These are phyloP conservation scores for Drosophila siamana DNA, from an alignment of 2,888 invertebrate genomes.

Conservation along the genomic window DNA sequence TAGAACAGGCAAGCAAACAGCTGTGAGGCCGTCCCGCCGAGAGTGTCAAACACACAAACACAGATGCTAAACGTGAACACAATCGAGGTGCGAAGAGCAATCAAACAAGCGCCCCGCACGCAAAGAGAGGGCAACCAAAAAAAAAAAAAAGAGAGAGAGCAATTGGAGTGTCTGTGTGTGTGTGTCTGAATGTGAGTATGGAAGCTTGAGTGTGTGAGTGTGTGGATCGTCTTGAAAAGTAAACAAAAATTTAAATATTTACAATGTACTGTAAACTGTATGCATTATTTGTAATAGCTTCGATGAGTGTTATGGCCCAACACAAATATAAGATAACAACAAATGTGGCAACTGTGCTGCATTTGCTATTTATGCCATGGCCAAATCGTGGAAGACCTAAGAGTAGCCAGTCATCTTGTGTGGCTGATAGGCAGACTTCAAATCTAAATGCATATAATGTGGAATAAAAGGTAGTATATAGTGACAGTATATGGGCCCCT, in stretches of 20 bases:
- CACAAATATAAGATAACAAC: conserved; percentile 20
- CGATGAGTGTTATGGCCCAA: conserved; percentile 35
- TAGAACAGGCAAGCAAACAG: conserved; percentile 35
- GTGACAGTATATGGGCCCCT: conserved; percentile 38
- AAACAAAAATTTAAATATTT: conserved; percentile 63
- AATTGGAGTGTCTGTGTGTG: background rate
- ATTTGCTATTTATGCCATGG: conserved; percentile 74
- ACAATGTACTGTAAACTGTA: background rate
- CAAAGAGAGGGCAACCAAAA: background rate
- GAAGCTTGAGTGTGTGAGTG: background rate
- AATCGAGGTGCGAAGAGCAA: conserved; percentile 22
- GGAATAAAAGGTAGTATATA: conserved; percentile 11
- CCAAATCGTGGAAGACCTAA: conserved; percentile 37
- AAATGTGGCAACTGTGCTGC: conserved; percentile 24
- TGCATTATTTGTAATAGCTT: conserved; percentile 31
- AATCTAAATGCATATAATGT: conserved; percentile 6
- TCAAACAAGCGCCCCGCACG: background rate
- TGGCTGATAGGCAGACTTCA: conserved; percentile 24
- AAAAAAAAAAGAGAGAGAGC: background rate
- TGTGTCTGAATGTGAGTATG: conserved; percentile 5
- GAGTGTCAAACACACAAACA: conserved; percentile 7
- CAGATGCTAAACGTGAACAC: conserved; percentile 28
- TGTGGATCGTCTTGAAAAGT: conserved; percentile 45
- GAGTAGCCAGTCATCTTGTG: conserved; percentile 11
- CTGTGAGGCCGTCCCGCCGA: conserved; percentile 28